These are phyloP conservation scores for Mesocentrotus franciscanus DNA, from an alignment of 53 echinoderm and acorn worm species.

Conservation along the genomic window DNA sequence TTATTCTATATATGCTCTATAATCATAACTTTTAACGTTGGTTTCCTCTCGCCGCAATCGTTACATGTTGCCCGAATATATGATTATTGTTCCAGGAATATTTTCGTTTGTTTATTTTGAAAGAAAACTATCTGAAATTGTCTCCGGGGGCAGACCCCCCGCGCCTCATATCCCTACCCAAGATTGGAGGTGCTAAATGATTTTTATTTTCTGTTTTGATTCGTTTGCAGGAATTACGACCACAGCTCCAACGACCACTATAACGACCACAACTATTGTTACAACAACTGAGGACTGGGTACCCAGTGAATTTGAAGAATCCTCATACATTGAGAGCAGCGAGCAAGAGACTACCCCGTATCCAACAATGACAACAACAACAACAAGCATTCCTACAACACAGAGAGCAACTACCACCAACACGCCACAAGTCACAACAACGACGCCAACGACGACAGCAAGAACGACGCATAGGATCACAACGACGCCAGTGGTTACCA, in stretches of 20 bases:
- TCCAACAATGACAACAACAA: not conserved
- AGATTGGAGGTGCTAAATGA: not conserved
- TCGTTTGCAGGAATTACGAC: conserved; percentile 62
- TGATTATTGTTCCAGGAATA: no score
- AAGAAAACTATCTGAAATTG: no score
- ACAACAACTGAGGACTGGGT: conserved; percentile 69
- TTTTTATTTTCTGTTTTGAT: not conserved
- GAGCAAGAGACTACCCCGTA: not conserved
- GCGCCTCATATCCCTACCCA: no score
- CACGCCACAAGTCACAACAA: not conserved
- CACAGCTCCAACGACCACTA: conserved; percentile 66
- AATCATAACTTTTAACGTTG: no score
- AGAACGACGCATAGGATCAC: conserved; percentile 10
- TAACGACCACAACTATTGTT: conserved; percentile 33
- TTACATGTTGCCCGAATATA: no score
- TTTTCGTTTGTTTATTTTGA: no score
- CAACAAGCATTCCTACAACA: conserved; percentile 25
- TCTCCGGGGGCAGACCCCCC: no score
- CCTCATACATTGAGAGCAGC: conserved; percentile 54
- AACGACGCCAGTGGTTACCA: conserved; percentile 24
- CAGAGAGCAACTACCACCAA: not conserved
- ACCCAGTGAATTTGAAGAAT: conserved; percentile 65
- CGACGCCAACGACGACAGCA: conserved; percentile 25
- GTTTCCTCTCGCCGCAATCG: no score
- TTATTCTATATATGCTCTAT: no score